Evolutionary conservation across 2,888 invertebrate species (phyloP).

Genomic region (Conchocele bisecta): DNA sequence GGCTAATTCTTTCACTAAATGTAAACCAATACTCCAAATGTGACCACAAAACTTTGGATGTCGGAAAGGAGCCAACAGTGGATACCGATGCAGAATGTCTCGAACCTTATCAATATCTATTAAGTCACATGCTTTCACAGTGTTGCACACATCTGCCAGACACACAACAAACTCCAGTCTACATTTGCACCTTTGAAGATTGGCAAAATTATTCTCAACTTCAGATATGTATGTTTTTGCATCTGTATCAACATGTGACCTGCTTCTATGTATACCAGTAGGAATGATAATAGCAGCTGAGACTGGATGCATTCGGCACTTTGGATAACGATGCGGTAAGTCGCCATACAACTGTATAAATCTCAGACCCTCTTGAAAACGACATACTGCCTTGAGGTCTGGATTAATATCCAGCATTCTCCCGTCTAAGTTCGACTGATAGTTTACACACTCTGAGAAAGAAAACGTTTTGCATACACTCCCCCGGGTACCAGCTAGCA

Average conservation of each 20-base stretch:
- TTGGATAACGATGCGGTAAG: constrained; percentile 23
- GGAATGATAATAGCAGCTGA: constrained; percentile 14
- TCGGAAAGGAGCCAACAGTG: constrained; percentile 7
- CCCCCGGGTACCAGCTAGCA: neutral
- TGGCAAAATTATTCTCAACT: constrained; percentile 19
- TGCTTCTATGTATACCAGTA: neutral
- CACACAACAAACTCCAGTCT: constrained; percentile 21
- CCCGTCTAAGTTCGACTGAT: constrained; percentile 12
- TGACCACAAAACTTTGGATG: neutral
- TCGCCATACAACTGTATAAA: constrained; percentile 31
- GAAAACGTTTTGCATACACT: constrained; percentile 11
- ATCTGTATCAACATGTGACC: constrained; percentile 5
- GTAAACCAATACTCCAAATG: neutral
- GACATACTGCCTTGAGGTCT: constrained; percentile 7
- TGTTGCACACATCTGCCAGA: neutral
- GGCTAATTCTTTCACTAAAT: constrained; percentile 6
- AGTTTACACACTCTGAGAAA: constrained; percentile 25
- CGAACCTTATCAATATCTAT: neutral
- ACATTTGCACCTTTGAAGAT: constrained; percentile 8
- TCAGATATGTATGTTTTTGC: constrained; percentile 8
- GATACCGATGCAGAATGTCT: constrained; percentile 2
- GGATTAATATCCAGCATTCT: constrained; percentile 2
- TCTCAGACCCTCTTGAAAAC: neutral
- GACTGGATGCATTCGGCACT: constrained; percentile 23
- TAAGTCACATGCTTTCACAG: neutral